Percentiles rank a stretch among this genome's conserved stretches.
Evolutionary conservation across 2,888 invertebrate species (phyloP).

Genomic region (Nineta flava): DNA sequence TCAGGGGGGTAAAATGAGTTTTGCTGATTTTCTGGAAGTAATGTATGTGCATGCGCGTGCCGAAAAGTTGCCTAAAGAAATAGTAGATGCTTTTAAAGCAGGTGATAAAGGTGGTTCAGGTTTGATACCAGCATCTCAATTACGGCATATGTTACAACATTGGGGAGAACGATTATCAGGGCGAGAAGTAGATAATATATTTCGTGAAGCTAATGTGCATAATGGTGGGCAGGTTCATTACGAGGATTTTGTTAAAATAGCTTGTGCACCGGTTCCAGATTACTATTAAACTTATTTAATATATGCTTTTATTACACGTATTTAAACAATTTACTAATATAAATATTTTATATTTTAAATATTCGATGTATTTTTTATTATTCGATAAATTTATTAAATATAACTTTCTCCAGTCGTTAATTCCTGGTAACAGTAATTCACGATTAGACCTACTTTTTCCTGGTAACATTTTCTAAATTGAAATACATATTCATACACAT

Average conservation of each 20-base stretch:
- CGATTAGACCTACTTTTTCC: too few relatives aligned
- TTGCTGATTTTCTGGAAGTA: slow-evolving; percentile 88
- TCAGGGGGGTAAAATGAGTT: slow-evolving; percentile 77
- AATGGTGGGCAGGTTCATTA: slow-evolving; percentile 69
- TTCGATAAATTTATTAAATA: too few relatives aligned
- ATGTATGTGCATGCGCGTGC: slow-evolving; percentile 82
- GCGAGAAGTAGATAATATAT: slow-evolving; percentile 73
- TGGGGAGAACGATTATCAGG: slow-evolving; percentile 81
- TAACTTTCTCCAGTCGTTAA: too few relatives aligned
- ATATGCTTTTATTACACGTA: background rate
- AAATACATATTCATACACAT: too few relatives aligned
- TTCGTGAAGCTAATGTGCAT: slow-evolving; percentile 76
- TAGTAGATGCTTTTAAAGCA: slow-evolving; percentile 79
- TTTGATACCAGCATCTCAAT: slow-evolving; percentile 62
- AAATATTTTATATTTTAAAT: background rate
- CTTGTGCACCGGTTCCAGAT: slow-evolving; percentile 84
- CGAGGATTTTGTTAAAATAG: slow-evolving; percentile 82
- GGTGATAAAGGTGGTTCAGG: slow-evolving; percentile 61
- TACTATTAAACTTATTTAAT: slow-evolving; percentile 46
- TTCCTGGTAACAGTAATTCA: too few relatives aligned
- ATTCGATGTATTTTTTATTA: background rate
- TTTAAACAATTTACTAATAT: background rate
- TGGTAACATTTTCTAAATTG: too few relatives aligned
- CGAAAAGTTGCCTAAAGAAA: slow-evolving; percentile 70
- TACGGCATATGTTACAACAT: slow-evolving; percentile 70